These are phyloP conservation scores for Caranx ignobilis DNA, from an alignment of 2,113 vertebrate species.

Conservation along the genomic window DNA sequence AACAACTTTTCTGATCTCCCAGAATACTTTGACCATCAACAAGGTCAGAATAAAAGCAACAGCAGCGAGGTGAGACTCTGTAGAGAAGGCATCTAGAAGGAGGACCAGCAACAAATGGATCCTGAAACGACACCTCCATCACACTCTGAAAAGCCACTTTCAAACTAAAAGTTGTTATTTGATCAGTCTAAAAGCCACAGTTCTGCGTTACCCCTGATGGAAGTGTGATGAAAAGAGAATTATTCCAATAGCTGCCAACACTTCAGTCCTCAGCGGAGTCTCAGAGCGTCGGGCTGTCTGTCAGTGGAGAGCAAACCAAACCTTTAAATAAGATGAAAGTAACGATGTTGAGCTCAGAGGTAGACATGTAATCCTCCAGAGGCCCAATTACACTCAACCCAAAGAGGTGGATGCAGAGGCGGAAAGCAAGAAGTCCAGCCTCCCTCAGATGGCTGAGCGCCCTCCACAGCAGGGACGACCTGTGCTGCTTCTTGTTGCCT, in stretches of 20 bases:
- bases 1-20: too few species aligned
- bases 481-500: background rate
- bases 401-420: slow-evolving; percentile 5
- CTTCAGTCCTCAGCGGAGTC: background rate
- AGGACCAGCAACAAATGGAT: background rate
- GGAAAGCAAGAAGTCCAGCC: background rate
- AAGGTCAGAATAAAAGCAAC: background rate
- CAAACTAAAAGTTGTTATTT: background rate
- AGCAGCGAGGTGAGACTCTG: too few species aligned
- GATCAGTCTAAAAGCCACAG: background rate
- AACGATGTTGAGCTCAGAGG: background rate
- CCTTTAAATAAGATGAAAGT: slow-evolving; percentile 13
- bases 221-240: slow-evolving; percentile 20
- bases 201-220: background rate
- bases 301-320: slow-evolving; percentile 1
- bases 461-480: background rate
- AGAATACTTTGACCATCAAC: background rate
- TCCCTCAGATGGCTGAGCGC: background rate
- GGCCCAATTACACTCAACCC: slow-evolving; percentile 31
- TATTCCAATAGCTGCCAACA: slow-evolving; percentile 21
- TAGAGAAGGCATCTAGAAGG: background rate
- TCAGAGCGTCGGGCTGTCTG: slow-evolving; percentile 20
- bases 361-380: slow-evolving; percentile 21
- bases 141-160: background rate
- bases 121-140: background rate